Evolutionary conservation across 1,140 invertebrate species (phyloP).

Genomic region (Drosophila subpulchrella): DNA sequence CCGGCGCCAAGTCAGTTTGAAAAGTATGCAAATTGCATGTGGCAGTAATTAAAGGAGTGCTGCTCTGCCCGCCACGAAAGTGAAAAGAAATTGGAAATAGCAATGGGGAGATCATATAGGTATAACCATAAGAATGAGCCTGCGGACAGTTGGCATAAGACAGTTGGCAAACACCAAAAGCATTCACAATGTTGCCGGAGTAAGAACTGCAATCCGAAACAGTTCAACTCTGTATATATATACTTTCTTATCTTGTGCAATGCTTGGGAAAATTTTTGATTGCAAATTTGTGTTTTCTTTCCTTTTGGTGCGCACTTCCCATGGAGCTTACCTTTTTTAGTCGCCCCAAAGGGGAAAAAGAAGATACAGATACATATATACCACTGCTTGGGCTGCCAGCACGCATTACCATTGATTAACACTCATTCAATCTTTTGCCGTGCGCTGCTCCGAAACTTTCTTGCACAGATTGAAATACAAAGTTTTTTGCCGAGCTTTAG

Average conservation of each 20-base stretch:
- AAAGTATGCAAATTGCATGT: slow-evolving; percentile 37
- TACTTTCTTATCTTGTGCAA: slow-evolving; percentile 15
- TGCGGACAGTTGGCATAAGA: slow-evolving; percentile 32
- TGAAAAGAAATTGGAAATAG: slow-evolving; percentile 12
- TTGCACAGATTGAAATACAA: slow-evolving; percentile 81
- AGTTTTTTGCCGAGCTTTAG: slow-evolving; percentile 69
- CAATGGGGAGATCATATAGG: neutral
- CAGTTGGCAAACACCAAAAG: slow-evolving; percentile 1
- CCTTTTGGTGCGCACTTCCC: slow-evolving; percentile 38
- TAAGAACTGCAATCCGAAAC: slow-evolving; percentile 3
- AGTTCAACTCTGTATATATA: slow-evolving; percentile 10
- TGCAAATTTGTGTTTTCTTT: slow-evolving; percentile 74
- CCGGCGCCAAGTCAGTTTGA: slow-evolving; percentile 23
- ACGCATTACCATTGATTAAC: slow-evolving; percentile 80
- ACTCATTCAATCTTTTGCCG: slow-evolving; percentile 71
- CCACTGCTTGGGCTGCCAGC: slow-evolving; percentile 50
- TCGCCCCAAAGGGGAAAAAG: neutral
- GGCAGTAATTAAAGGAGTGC: slow-evolving; percentile 35
- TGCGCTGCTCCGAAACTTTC: slow-evolving; percentile 61
- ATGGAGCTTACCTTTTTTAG: slow-evolving; percentile 44
- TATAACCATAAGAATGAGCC: neutral
- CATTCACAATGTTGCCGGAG: slow-evolving; percentile 23
- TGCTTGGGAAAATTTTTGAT: slow-evolving; percentile 64
- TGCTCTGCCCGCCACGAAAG: neutral
- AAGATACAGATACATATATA: neutral